Evolutionary conservation across 2,888 invertebrate genomes (phyloP), one percentile per base, ranked within the genome.

Genomic region (Brenthis daphne): DNA sequence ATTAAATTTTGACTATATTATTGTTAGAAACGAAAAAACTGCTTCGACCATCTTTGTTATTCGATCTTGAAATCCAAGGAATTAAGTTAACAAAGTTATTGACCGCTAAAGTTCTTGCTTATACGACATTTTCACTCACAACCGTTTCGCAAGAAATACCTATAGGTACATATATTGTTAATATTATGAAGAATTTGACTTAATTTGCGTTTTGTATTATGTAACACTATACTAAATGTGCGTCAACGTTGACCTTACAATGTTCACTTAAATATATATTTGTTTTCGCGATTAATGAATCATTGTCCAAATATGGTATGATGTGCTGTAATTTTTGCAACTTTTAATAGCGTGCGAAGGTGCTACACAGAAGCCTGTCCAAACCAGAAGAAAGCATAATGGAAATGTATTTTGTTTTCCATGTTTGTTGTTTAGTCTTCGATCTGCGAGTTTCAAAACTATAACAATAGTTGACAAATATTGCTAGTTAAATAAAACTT

Each of bases 191-290:
- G 60, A 63, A 67, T 67, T 63, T 60, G 33, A 60, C 20, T 57
- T 51, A 71, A 58, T 67, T 67, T 43, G 60, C 47, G 57, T 65
- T 57, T 72, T 72, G 67, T 65, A 67, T 69, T 65, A 69, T 69
- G 37, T 60, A 57, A 65, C 16, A 57, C 33, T 50, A 57, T 33
- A 57, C 51, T 37, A 14, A 16, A 50, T 66, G 55, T 69, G 69
- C 72, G 72, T 69, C 72, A 72, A 47, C 20, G 57, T 63, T 69
- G 69, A 69, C 72, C 72, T 72, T 65, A 67, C 20, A 57, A 24
- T 50, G 24, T 57, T 65, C 57, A 54, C 53, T 61, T 64, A 60
- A 60, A 50, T 55, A 61, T 65, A 65, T 58, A 57, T 64, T 65
- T 55, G 55, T 64, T n/a, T 64, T 64, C 47, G 55, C 64, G 55